These are phyloP conservation scores for Teleiodes luculella DNA, from an alignment of 2,888 invertebrate genomes.

Conservation along the genomic window DNA sequence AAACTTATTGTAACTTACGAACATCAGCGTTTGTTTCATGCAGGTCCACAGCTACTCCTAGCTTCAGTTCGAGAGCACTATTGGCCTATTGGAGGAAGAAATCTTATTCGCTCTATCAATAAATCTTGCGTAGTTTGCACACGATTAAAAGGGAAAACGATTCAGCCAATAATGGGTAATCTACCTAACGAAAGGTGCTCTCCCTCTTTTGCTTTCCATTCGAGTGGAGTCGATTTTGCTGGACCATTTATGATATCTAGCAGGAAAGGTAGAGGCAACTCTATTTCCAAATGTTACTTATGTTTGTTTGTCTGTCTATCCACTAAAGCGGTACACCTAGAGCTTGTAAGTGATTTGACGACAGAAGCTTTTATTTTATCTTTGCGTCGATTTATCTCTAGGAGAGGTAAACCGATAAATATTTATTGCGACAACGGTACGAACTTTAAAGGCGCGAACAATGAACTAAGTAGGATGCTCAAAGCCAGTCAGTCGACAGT, in stretches of 20 bases:
- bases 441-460: background rate
- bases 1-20: background rate
- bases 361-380: background rate
- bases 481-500: background rate
- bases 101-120: background rate
- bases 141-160: background rate
- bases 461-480: background rate
- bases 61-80: background rate
- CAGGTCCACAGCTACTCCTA: background rate
- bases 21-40: background rate
- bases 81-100: background rate
- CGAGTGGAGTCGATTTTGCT: slow-evolving; percentile 13
- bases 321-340: background rate
- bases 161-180: slow-evolving; percentile 14
- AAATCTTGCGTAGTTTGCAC: background rate
- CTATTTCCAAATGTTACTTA: background rate
- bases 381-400: background rate
- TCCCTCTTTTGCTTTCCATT: slow-evolving; percentile 4
- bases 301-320: slow-evolving; percentile 4
- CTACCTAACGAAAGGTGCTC: slow-evolving; percentile 4
- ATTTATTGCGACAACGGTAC: slow-evolving; percentile 5
- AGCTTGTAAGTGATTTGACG: background rate
- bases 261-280: background rate
- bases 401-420: slow-evolving; percentile 2
- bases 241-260: slow-evolving; percentile 13